Percentiles rank a stretch among this genome's conserved stretches.
phyloP scores from a whole-genome alignment of 92 coral and sea anemone species.

The Pocillopora meandrina region DNA sequence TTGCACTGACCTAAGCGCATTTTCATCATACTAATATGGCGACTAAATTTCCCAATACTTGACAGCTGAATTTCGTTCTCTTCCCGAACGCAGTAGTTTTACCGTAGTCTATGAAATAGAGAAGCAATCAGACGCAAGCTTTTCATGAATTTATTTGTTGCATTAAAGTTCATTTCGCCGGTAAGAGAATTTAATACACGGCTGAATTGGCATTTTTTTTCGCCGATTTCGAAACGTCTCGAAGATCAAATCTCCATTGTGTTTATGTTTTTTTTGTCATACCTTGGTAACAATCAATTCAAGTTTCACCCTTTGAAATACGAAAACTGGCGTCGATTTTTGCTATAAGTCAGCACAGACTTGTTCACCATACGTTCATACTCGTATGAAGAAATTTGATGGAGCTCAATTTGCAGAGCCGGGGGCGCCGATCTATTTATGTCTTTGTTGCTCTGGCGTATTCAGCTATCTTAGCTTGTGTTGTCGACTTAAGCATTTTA shows the following conservation, averaged over 20 bases:
- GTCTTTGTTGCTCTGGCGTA: no score
- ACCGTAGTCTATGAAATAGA: background rate
- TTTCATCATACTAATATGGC: conserved; percentile 38
- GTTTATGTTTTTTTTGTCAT: background rate
- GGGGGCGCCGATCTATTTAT: no score
- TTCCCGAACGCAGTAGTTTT: background rate
- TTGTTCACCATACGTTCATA: no score
- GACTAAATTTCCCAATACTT: conserved; percentile 3
- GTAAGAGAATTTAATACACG: background rate
- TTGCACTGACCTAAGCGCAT: conserved; percentile 8
- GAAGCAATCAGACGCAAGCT: background rate
- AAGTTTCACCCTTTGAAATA: background rate
- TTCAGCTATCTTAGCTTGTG: no score
- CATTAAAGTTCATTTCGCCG: no score
- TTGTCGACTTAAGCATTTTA: no score
- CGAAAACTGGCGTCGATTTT: background rate
- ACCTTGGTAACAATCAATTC: conserved; percentile 22
- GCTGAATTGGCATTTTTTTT: background rate
- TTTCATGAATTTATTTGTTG: background rate
- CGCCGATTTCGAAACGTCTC: conserved; percentile 8
- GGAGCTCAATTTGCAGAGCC: no score
- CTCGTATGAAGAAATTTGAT: no score
- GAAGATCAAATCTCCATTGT: background rate
- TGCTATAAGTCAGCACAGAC: no score
- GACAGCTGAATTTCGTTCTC: conserved; percentile 24